Conservation (phyloP, 2,113 vertebrate genomes). For the Coryphaenoides rupestris region DNA sequence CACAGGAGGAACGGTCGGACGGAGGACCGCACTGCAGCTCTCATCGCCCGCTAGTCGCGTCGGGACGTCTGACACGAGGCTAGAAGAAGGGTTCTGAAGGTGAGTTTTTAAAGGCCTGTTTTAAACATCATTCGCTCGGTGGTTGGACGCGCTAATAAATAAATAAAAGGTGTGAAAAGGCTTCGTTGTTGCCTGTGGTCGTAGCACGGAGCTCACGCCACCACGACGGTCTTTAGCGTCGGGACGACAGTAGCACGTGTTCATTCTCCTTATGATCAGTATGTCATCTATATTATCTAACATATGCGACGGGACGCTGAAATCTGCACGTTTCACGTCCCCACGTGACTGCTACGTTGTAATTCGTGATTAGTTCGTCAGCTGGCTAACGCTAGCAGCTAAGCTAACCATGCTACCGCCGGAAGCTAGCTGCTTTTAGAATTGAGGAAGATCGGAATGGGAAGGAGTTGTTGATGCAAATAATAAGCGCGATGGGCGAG, state of each 20-base stretch:
- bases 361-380: no score
- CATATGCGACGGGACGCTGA: no score
- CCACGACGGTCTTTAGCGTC: no score
- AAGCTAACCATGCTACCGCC: neutral
- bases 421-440: neutral
- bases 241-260: no score
- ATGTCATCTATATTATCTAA: no score
- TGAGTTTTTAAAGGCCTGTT: constrained; percentile 11
- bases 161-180: no score
- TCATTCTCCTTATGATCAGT: no score
- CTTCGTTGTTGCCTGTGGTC: no score
- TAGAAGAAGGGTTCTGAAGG: constrained; percentile 79
- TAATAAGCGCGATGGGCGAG: neutral
- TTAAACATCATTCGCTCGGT: no score
- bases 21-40: constrained; percentile 89
- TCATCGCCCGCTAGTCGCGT: constrained; percentile 80
- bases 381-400: neutral
- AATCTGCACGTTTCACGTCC: no score
- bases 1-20: constrained; percentile 76
- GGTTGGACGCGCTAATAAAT: no score
- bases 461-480: neutral
- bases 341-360: neutral
- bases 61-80: constrained; percentile 58
- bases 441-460: neutral
- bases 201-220: no score